Conservation (phyloP, 2,888 invertebrate species). For the Eristalinus aeneus region DNA sequence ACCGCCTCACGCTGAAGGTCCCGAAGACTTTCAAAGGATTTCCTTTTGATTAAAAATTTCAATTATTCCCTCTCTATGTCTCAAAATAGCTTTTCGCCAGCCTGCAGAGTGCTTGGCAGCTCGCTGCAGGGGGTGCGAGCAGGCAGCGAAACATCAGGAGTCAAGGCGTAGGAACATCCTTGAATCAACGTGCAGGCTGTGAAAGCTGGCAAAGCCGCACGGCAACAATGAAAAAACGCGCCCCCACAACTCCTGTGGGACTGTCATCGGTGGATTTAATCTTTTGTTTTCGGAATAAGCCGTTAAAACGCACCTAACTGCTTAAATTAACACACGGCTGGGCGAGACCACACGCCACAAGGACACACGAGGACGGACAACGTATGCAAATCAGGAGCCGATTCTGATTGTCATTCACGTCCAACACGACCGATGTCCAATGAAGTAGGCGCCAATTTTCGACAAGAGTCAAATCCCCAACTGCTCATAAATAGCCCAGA, state of each 20-base stretch:
- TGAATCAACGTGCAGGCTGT: constrained; percentile 39
- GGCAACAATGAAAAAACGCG: constrained; percentile 41
- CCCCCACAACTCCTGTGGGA: neutral
- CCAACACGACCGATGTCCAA: constrained; percentile 16
- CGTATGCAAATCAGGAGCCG: constrained; percentile 42
- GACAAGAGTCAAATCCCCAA: constrained; percentile 45
- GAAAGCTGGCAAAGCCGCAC: constrained; percentile 27
- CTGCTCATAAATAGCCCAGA: constrained; percentile 49
- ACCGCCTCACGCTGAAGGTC: constrained; percentile 26
- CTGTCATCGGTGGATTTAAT: constrained; percentile 3
- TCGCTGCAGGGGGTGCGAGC: constrained; percentile 21
- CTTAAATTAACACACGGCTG: constrained; percentile 51
- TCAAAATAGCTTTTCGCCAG: constrained; percentile 34
- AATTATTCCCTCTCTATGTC: constrained; percentile 64
- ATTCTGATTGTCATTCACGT: constrained; percentile 45
- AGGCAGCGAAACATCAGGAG: neutral
- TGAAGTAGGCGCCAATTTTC: constrained; percentile 36
- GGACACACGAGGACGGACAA: neutral
- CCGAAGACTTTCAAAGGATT: constrained; percentile 67
- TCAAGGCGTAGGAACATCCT: constrained; percentile 22
- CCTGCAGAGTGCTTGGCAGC: constrained; percentile 17
- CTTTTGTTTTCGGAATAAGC: neutral
- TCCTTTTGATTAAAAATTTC: constrained; percentile 67
- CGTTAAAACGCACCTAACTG: constrained; percentile 12
- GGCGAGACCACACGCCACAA: neutral